Percentiles rank a stretch among this genome's conserved stretches.
Evolutionary conservation across 2,888 invertebrate genomes (phyloP).

Genomic region (Ischnus inquisitorius): DNA sequence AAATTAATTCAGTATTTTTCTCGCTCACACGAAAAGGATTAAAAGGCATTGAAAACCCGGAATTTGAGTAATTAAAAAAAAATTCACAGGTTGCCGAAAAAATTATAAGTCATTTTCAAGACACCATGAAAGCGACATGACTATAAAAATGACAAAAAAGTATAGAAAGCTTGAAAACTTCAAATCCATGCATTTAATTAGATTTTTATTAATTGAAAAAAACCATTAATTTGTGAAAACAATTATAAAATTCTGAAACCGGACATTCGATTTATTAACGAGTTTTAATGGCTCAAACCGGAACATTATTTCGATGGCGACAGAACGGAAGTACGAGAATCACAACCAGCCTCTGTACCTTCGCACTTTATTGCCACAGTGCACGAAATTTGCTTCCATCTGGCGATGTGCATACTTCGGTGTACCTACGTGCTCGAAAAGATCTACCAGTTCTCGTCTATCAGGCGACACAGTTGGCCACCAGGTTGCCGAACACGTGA

Average conservation of each 20-base stretch:
- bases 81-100: too few species aligned
- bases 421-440: constrained; percentile 56
- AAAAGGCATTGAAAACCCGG: too few species aligned
- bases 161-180: background rate
- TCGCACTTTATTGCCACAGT: constrained; percentile 52
- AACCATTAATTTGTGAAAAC: too few species aligned
- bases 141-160: too few species aligned
- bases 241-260: background rate
- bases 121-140: too few species aligned
- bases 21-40: too few species aligned
- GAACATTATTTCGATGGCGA: background rate
- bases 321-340: constrained; percentile 40
- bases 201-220: too few species aligned
- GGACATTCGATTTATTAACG: background rate
- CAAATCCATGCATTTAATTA: too few species aligned
- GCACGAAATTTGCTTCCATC: constrained; percentile 40
- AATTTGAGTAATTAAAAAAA: too few species aligned
- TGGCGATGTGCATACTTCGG: constrained; percentile 25
- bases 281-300: background rate
- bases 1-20: too few species aligned
- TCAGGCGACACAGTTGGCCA: constrained; percentile 66
- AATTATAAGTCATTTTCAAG: too few species aligned
- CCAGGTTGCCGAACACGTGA: constrained; percentile 48
- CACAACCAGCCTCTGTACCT: constrained; percentile 14
- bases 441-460: constrained; percentile 45